Conservation (phyloP, 2,113 vertebrate genomes). For the Choloepus hoffmanni region DNA sequence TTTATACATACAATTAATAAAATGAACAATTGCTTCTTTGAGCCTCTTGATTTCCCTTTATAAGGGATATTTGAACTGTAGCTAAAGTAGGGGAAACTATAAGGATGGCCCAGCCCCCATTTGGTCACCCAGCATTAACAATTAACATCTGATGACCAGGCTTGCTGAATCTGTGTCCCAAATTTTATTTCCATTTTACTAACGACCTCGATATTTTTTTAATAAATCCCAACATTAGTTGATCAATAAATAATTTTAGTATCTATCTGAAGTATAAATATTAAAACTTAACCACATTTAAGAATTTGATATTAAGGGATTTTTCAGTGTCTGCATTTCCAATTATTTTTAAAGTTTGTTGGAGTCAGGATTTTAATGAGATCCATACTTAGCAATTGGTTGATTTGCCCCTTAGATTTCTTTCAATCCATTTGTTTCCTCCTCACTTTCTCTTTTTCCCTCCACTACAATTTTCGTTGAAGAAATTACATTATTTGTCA, state of each 20-base stretch:
- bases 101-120: too few relatives aligned
- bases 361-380: constrained; percentile 23
- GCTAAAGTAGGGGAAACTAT: neutral
- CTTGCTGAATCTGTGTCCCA: neutral
- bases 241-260: neutral
- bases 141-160: neutral
- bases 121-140: neutral
- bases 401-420: neutral
- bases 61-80: neutral
- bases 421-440: neutral
- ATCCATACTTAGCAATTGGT: neutral
- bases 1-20: neutral
- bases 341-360: constrained; percentile 17
- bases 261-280: neutral
- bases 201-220: neutral
- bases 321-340: constrained; percentile 14
- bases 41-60: neutral
- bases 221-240: neutral
- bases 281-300: neutral
- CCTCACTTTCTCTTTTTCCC: neutral
- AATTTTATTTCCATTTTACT: neutral
- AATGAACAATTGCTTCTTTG: too few relatives aligned
- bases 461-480: neutral
- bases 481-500: constrained; percentile 3
- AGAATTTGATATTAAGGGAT: neutral